phyloP scores from a whole-genome alignment of 2,113 vertebrate genomes.

The Balaenoptera acutorostrata region DNA sequence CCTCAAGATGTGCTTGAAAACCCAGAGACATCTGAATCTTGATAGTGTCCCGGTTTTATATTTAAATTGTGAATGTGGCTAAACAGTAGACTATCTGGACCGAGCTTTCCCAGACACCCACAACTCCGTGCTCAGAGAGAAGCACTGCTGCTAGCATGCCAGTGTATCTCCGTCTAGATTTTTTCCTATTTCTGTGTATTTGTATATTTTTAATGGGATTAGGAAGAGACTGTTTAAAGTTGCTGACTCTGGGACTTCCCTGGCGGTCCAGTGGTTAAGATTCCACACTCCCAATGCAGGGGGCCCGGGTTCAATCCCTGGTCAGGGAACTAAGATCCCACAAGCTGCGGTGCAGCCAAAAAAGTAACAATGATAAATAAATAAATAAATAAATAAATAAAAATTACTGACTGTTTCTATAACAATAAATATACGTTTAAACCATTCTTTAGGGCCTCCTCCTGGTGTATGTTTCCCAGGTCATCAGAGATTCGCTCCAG shows the following conservation, averaged over 20 bases:
- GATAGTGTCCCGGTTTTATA: not conserved
- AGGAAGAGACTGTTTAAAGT: not conserved
- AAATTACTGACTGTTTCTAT: not conserved
- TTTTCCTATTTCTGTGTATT: not conserved
- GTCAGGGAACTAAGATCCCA: no score
- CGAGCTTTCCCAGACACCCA: accelerated
- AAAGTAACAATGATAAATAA: no score
- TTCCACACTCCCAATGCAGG: no score
- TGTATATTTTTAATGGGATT: not conserved
- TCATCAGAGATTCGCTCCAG: not conserved
- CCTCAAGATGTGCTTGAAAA: not conserved
- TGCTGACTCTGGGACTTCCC: no score
- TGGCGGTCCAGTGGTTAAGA: no score
- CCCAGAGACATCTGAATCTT: not conserved
- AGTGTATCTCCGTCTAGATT: not conserved
- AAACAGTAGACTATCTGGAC: not conserved
- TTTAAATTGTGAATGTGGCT: not conserved
- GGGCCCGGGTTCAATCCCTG: no score
- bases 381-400: no score
- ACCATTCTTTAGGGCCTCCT: no score
- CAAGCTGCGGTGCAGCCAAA: no score
- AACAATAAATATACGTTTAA: not conserved
- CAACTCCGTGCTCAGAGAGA: not conserved
- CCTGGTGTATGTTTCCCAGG: not conserved
- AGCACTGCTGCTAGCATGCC: not conserved